Percentiles rank a stretch among this genome's conserved stretches.
These are phyloP conservation scores for Xanthia icteritia DNA, from an alignment of 2,888 invertebrate species.

Conservation along the genomic window DNA sequence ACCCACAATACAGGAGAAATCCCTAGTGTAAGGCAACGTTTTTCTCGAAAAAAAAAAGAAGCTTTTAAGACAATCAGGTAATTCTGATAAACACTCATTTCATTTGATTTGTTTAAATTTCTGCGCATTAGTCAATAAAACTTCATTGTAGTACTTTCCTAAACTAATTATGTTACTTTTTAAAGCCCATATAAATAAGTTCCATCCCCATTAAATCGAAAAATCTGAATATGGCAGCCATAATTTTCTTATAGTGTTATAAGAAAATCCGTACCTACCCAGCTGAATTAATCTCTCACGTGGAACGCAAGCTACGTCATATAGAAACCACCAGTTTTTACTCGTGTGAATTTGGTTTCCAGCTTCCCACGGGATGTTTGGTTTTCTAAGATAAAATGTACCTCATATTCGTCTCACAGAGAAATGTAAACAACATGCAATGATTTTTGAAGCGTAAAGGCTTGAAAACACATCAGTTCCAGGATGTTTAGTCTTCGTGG, in stretches of 20 bases:
- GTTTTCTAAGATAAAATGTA: slow-evolving; percentile 50
- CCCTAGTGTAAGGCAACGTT: too few species aligned
- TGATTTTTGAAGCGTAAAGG: slow-evolving; percentile 28
- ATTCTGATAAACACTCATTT: too few species aligned
- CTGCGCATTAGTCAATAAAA: too few species aligned
- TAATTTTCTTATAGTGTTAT: not conserved
- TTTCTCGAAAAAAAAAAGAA: too few species aligned
- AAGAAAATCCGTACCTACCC: not conserved
- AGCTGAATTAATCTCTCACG: slow-evolving; percentile 12
- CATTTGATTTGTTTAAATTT: too few species aligned
- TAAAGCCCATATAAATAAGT: not conserved
- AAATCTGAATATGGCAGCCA: not conserved
- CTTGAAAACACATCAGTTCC: slow-evolving; percentile 15
- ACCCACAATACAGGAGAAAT: too few species aligned
- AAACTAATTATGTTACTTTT: not conserved
- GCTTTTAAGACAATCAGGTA: too few species aligned
- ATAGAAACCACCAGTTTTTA: slow-evolving; percentile 4
- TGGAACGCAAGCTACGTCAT: not conserved
- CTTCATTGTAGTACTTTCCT: too few species aligned
- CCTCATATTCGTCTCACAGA: slow-evolving; percentile 17
- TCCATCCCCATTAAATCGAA: not conserved
- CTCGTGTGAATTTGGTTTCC: slow-evolving; percentile 24
- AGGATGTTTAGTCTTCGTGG: not conserved
- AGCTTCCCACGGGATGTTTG: slow-evolving; percentile 28
- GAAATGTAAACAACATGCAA: slow-evolving; percentile 11